phyloP scores from a whole-genome alignment of 2,888 invertebrate species.

The Drosophila buzzatii region DNA sequence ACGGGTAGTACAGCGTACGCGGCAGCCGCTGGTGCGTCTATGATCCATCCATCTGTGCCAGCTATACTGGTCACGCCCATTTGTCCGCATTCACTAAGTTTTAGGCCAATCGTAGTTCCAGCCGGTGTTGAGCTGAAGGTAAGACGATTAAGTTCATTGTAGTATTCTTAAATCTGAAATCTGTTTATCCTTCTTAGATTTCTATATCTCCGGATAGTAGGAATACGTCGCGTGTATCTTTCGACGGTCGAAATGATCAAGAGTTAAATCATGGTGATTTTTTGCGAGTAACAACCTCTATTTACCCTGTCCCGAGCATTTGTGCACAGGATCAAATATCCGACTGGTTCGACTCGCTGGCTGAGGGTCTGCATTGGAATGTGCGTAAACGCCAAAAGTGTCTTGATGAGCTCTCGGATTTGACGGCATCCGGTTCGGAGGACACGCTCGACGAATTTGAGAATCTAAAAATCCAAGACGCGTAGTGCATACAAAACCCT shows the following conservation, averaged over 20 bases:
- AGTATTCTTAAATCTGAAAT: conserved; percentile 85
- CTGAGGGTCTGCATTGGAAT: conserved; percentile 99
- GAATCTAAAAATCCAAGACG: conserved; percentile 71
- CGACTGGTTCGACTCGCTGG: conserved; percentile 98
- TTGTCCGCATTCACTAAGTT: conserved; percentile 98
- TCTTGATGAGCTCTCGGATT: conserved; percentile 87
- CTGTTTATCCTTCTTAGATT: conserved; percentile 87
- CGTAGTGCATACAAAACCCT: conserved; percentile 43
- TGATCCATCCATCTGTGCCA: conserved; percentile 99
- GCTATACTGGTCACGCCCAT: conserved; percentile 99
- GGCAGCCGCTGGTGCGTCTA: conserved; percentile 97
- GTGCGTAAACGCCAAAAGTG: conserved; percentile 97
- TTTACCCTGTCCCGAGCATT: conserved; percentile 98
- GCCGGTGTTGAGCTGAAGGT: conserved; percentile 97
- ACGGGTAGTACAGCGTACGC: conserved; percentile 98
- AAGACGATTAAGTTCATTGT: conserved; percentile 87
- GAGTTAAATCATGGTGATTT: conserved; percentile 97
- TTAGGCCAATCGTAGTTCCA: conserved; percentile 98
- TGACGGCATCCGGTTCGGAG: conserved; percentile 91
- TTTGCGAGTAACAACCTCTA: conserved; percentile 96
- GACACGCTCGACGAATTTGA: conserved; percentile 93
- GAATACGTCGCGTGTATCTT: conserved; percentile 98
- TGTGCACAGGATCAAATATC: conserved; percentile 98
- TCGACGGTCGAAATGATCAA: conserved; percentile 97
- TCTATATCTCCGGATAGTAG: conserved; percentile 95